These are phyloP conservation scores for Phylloscopus trochiloides DNA, from an alignment of 2,113 vertebrate genomes.

Conservation along the genomic window DNA sequence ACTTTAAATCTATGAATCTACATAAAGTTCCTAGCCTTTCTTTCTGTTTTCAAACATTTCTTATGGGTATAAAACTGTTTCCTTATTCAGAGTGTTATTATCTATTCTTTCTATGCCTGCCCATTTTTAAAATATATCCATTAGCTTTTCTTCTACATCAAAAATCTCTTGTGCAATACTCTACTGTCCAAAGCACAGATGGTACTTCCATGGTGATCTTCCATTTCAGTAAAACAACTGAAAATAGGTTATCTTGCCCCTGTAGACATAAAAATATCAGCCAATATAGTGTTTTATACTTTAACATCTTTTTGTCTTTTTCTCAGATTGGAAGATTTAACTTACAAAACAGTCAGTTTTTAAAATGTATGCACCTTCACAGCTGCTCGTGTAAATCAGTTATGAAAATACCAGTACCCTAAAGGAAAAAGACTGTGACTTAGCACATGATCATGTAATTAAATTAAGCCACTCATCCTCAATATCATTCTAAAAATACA, in stretches of 20 bases:
- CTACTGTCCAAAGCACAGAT: background rate
- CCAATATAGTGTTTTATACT: background rate
- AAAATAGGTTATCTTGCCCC: background rate
- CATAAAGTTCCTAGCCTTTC: background rate
- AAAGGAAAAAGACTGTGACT: conserved; percentile 3
- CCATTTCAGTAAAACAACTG: background rate
- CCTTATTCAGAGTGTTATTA: background rate
- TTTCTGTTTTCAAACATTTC: background rate
- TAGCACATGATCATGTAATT: background rate
- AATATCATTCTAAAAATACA: background rate
- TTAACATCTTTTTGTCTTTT: background rate
- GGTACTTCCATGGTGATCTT: background rate
- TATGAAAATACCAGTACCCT: background rate
- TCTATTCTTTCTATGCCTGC: background rate
- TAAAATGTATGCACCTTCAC: background rate
- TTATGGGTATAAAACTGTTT: background rate
- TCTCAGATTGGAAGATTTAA: background rate
- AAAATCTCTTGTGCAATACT: background rate
- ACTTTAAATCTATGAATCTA: background rate
- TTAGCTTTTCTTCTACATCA: background rate
- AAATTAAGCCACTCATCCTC: background rate
- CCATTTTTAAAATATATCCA: background rate
- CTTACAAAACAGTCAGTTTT: background rate
- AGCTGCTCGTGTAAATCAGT: background rate
- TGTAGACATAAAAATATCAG: background rate